Conservation (phyloP, 2,113 vertebrate species). For the Scopus umbretta region DNA sequence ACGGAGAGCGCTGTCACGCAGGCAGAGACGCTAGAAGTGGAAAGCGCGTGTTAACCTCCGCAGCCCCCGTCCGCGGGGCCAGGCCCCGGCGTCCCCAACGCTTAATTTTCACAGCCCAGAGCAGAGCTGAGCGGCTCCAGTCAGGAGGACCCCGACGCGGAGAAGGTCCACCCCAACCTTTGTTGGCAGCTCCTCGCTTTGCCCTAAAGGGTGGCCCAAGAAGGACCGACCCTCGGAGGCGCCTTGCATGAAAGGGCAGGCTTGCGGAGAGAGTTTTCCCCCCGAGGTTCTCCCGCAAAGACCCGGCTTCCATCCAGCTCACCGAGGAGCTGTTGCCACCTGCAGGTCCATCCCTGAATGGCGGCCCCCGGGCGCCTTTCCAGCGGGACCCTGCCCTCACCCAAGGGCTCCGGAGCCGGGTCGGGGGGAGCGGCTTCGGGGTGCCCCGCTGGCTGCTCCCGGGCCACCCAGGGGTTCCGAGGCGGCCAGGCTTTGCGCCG, state of each 20-base stretch:
- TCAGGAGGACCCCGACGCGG: background rate
- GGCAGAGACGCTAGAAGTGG: background rate
- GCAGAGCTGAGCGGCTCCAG: background rate
- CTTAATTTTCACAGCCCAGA: background rate
- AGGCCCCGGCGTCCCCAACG: background rate
- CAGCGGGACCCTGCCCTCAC: too few species aligned
- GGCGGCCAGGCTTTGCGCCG: too few species aligned
- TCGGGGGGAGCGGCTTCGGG: too few species aligned
- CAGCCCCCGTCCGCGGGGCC: background rate
- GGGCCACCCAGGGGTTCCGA: too few species aligned
- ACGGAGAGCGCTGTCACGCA: background rate
- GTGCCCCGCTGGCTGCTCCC: too few species aligned
- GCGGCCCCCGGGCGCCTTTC: too few species aligned
- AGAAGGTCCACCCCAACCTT: background rate
- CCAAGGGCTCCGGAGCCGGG: too few species aligned
- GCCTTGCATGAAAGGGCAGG: rapidly evolving
- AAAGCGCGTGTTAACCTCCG: background rate
- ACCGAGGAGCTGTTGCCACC: slow-evolving; percentile 65
- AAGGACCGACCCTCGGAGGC: background rate
- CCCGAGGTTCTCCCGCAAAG: background rate
- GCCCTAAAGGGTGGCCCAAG: background rate
- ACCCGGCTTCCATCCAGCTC: background rate
- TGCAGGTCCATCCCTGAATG: too few species aligned
- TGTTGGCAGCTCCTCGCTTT: background rate
- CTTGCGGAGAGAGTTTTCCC: background rate